Base-by-base conservation (phyloP, 1,140 invertebrate species). In the Holotrichia oblita region DNA sequence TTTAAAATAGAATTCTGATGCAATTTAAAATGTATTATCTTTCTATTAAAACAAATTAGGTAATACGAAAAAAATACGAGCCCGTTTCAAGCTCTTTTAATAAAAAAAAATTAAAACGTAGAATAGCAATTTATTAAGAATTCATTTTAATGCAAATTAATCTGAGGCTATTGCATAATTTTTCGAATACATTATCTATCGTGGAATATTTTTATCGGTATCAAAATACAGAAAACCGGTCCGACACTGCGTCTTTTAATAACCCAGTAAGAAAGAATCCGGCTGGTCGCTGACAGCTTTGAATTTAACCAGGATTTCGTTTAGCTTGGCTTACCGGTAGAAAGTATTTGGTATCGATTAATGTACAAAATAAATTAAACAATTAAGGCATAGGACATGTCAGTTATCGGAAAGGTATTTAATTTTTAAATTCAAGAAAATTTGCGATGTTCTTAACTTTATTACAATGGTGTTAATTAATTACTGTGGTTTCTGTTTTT, bases 341-440 rank as follows among this genome's bases (percentile, higher is more conserved):
- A 17, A 64, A 64, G 61, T 64, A 64, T 64, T 48, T 64, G 61
- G 61, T 64, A 79, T 79, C 73, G 78, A 79, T 79, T 79, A 69
- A 64, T 64, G 61, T 64, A 64, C 61, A 20, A 64, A 64, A 64
- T 64, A 64, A 64, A 64, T 64, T 64, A 64, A 64, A 17, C 22
- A 64, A 64, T 64, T 64, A 64, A 64, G 61, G 61, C n/a, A 24
- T 27, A 64, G 61, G 61, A 64, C 76, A 83, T 83, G 82, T 83
- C 82, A 59, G 81, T 81, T 40, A 81, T 80, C 55, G 82, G 82
- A 69, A 83, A 83, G 77, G 82, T 83, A 80, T 48, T 61, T 24
- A 76, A 27, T 59, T n/a, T n/a, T 42, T 74, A 22, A 8, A 20
- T 76, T 76, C n/a, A n/a, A 76, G 27, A 14, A 77, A 7, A 14